Evolutionary conservation across 2,113 vertebrate species (phyloP), one percentile per base, ranked within the genome.

Genomic region (Siniperca knerii): DNA sequence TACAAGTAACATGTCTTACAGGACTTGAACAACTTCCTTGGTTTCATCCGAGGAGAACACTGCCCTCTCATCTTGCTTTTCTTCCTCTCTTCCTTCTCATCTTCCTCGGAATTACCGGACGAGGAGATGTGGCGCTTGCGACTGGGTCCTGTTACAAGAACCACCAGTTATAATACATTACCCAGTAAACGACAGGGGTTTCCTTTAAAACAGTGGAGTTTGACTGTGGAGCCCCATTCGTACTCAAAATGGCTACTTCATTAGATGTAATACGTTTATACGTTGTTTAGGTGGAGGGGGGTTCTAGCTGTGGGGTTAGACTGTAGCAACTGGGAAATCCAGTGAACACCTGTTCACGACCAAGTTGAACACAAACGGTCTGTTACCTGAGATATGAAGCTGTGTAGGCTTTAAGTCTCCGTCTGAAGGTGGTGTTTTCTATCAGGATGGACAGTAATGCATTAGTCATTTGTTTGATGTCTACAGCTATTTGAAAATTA

Each of bases 21-120:
- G 44, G 94, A 82, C 40, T 92, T 92, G 60, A 96, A 96, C 55
- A 96, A 84, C 82, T 94, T 94, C 72, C 94, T 94, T 52, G 95
- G 95, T 87, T 91, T 96, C 87, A 96, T 92, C 58, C 83, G 92
- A 70, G 87, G 75, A 54, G 90, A 88, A 33, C 9, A 58, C 40
- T 79, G 82, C 5, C 35, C 57, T 90, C 78, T 85, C 46, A 33
- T 86, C 80, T 77, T 93, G 78, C 52, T 92, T 91, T 83, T 94
- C 87, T 72, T 91, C 68, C 12, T 87, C 68, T 85, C 62, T 46
- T 87, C 77, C 37, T 86, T 86, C 42, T 94, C 83, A 21, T 93
- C 90, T 18, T 88, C 84, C 29, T 95, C 92, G 12, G 88, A 93
- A 18, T 90, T 54, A 81, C 85, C 91, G 64, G 79, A 85, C 0